Evolutionary conservation across 2,888 invertebrate genomes (phyloP).

Genomic region (Julus scanicus): DNA sequence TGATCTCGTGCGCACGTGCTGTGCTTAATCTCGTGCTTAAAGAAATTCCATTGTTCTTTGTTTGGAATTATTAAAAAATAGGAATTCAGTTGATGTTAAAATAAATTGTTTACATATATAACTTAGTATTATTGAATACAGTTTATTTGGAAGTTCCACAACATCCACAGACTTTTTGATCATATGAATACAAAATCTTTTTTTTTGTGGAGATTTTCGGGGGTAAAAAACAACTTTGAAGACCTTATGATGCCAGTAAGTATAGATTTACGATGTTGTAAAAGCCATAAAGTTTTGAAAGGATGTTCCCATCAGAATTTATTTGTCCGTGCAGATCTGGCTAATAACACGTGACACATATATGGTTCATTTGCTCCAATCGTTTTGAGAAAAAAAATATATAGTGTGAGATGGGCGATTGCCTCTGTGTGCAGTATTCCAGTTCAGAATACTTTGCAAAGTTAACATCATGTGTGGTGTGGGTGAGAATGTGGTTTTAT

Average conservation of each 20-base stretch:
- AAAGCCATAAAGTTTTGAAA: neutral
- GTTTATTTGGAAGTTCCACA: no score
- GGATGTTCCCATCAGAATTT: neutral
- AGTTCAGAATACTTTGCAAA: neutral
- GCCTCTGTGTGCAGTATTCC: neutral
- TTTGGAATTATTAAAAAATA: no score
- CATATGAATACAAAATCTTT: no score
- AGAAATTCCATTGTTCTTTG: no score
- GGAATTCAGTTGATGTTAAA: no score
- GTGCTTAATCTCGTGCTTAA: no score
- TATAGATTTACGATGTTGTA: neutral
- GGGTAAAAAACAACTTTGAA: neutral
- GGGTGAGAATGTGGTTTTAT: neutral
- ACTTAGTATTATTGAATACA: no score
- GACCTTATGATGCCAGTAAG: no score
- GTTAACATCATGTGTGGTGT: neutral
- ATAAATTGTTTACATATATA: no score
- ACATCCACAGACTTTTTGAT: no score
- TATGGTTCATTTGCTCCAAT: conserved; percentile 25
- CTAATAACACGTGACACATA: neutral
- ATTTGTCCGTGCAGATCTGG: neutral
- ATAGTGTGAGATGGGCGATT: neutral
- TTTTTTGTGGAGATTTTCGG: neutral
- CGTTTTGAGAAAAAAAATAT: neutral
- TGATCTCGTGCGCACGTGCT: no score